These are phyloP conservation scores for Catharus ustulatus DNA, from an alignment of 2,797 vertebrate species.

Conservation along the genomic window DNA sequence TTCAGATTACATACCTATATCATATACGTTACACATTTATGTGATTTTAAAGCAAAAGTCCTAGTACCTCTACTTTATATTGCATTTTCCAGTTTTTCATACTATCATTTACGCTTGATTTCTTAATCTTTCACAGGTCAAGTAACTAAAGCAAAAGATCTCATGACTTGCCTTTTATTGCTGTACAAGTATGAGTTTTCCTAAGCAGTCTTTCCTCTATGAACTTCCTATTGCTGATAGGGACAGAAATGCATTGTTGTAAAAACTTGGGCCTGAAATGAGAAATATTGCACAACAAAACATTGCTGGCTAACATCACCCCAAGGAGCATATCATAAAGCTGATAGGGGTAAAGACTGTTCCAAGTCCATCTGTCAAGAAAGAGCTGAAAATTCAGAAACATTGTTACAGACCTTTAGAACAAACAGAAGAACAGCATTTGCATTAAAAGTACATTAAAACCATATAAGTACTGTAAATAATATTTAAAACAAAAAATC, in stretches of 20 bases:
- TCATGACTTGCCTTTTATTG: slow-evolving; percentile 9
- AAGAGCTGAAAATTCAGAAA: slow-evolving; percentile 39
- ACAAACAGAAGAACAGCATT: slow-evolving; percentile 63
- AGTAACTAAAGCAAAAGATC: not conserved
- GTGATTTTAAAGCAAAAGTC: not conserved
- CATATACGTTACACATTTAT: not conserved
- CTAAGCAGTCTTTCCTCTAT: not conserved
- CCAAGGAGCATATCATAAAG: not conserved
- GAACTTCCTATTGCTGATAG: not conserved
- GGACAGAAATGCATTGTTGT: not conserved
- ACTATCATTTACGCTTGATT: not conserved
- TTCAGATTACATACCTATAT: not conserved
- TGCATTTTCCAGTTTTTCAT: not conserved
- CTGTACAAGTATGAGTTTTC: not conserved
- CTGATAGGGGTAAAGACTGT: slow-evolving; percentile 59
- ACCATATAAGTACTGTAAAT: slow-evolving; percentile 59
- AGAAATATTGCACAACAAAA: slow-evolving; percentile 15
- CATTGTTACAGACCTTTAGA: slow-evolving; percentile 66
- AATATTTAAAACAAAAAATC: slow-evolving; percentile 14
- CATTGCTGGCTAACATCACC: not conserved
- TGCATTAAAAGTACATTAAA: slow-evolving; percentile 69
- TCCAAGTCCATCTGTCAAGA: slow-evolving; percentile 65
- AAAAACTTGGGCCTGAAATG: not conserved
- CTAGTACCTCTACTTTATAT: not conserved
- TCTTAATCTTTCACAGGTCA: not conserved